A percentile compares a stretch with the other conserved stretches of the same genome.
Conservation (phyloP, 2,888 invertebrate genomes). For the Eumerus sabulonum region DNA sequence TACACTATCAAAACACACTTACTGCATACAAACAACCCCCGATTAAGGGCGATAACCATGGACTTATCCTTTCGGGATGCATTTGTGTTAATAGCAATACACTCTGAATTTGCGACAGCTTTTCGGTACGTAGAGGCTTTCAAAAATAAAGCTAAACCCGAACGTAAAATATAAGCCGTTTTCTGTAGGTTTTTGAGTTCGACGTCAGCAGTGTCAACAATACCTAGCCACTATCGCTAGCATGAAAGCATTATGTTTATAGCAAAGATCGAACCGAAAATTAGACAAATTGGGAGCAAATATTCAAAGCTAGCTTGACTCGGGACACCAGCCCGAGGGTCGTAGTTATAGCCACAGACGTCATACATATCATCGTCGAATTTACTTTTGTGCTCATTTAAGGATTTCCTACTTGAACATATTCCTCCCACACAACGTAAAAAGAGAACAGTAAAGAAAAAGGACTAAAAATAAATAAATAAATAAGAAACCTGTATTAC, state of each 20-base stretch:
- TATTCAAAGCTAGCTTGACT: conserved; percentile 16
- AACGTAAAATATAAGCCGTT: conserved; percentile 8
- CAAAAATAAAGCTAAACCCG: conserved; percentile 7
- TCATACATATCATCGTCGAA: not conserved
- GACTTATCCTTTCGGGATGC: conserved; percentile 53
- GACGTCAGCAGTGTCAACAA: conserved; percentile 5
- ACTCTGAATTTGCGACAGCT: conserved; percentile 64
- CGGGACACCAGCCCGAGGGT: conserved; percentile 1
- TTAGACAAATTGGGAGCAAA: not conserved
- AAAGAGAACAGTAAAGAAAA: conserved; percentile 3
- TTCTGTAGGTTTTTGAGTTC: not conserved
- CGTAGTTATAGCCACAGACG: too few relatives aligned
- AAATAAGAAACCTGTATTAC: conserved; percentile 55
- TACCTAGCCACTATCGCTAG: conserved; percentile 46
- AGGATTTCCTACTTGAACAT: conserved; percentile 33
- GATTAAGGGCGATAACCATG: conserved; percentile 62
- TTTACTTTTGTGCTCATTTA: conserved; percentile 38
- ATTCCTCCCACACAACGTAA: not conserved
- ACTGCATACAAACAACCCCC: conserved; percentile 39
- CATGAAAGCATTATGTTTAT: conserved; percentile 41
- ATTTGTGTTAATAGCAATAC: conserved; percentile 32
- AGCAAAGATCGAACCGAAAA: not conserved
- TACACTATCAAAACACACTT: conserved; percentile 39
- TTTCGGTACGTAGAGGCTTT: conserved; percentile 55
- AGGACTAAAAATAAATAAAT: conserved; percentile 4